Evolutionary conservation across 1,140 invertebrate genomes (phyloP).

Genomic region (Zaprionus gabonicus): DNA sequence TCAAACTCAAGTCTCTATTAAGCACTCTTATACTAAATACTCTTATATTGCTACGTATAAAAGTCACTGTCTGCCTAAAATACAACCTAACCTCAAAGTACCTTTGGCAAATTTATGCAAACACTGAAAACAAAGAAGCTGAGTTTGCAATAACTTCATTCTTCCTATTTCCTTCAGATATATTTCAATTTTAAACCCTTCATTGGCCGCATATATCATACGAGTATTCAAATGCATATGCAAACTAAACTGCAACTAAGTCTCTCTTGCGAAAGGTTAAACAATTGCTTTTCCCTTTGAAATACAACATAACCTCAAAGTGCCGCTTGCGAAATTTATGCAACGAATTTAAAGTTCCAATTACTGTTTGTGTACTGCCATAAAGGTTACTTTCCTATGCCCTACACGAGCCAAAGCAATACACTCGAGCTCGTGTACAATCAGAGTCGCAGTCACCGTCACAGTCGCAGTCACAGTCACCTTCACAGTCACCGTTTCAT

Average conservation of each 20-base stretch:
- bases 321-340: neutral
- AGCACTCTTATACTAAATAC: no score
- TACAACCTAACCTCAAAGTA: neutral
- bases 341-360: neutral
- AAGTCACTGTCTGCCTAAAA: no score
- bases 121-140: neutral
- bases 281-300: no score
- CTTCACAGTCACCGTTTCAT: neutral
- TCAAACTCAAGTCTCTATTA: no score
- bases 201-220: no score
- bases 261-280: no score
- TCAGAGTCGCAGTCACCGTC: neutral
- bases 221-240: no score
- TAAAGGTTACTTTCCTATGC: neutral
- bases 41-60: no score
- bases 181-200: no score
- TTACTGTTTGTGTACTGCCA: neutral
- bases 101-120: neutral
- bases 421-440: neutral
- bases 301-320: neutral
- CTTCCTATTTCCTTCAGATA: neutral
- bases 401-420: neutral
- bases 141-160: neutral
- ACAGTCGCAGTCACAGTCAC: neutral
- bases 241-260: no score